These are phyloP conservation scores for Ophion ventricosus DNA, from an alignment of 2,888 invertebrate species.

Conservation along the genomic window DNA sequence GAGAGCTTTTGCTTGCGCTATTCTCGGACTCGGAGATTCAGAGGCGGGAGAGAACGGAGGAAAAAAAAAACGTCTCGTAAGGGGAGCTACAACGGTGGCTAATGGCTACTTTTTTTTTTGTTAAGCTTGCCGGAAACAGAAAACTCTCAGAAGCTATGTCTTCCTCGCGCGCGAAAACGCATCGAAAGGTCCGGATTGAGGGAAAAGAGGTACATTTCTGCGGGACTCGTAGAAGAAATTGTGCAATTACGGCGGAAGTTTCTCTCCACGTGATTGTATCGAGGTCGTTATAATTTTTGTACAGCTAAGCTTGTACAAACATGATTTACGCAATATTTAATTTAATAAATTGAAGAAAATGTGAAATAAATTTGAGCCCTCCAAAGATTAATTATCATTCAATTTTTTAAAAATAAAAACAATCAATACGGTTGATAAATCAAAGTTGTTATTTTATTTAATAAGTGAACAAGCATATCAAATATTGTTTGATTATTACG, in stretches of 20 bases:
- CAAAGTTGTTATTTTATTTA: not conserved
- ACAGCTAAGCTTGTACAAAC: not conserved
- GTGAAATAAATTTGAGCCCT: not conserved
- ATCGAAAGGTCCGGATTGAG: not conserved
- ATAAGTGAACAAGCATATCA: not conserved
- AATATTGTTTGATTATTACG: no score
- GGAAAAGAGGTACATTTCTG: not conserved
- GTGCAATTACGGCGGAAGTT: not conserved
- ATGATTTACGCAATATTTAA: not conserved
- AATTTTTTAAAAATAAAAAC: not conserved
- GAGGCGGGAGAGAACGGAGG: conserved; percentile 27
- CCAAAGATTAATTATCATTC: not conserved
- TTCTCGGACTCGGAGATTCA: conserved; percentile 51
- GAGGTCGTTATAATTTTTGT: not conserved
- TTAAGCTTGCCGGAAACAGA: conserved; percentile 53
- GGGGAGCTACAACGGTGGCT: conserved; percentile 30
- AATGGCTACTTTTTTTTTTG: not conserved
- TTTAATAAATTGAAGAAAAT: not conserved
- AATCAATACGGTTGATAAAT: not conserved
- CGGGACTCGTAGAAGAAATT: not conserved
- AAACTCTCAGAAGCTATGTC: conserved; percentile 32
- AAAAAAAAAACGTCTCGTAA: conserved; percentile 48
- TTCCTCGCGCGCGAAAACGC: conserved; percentile 27
- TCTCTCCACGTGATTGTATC: not conserved
- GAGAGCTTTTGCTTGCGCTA: conserved; percentile 60